Conservation (phyloP, 1,140 invertebrate species). For the Drosophila mojavensis region DNA sequence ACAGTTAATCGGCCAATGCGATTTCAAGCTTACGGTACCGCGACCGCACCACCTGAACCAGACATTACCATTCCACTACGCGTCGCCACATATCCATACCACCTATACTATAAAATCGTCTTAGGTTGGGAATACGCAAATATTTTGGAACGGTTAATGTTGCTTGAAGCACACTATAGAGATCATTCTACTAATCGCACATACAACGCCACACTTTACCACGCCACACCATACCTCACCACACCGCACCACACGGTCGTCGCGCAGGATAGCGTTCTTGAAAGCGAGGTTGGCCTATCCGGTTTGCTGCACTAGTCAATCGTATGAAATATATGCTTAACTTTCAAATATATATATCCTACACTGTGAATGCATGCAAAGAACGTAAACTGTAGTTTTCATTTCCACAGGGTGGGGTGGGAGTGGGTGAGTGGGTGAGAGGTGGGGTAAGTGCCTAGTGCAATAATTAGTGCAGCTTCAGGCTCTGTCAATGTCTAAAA, state of each 20-base stretch:
- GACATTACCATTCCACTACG: no score
- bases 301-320: constrained; percentile 28
- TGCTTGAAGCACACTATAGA: no score
- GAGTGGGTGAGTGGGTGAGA: no score
- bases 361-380: no score
- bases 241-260: neutral
- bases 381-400: neutral
- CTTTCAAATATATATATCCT: no score
- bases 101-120: no score
- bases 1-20: constrained; percentile 3
- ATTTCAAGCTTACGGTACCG: constrained; percentile 43
- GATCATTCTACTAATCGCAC: neutral
- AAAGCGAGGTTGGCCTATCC: constrained; percentile 18
- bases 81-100: no score
- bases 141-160: no score
- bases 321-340: constrained; percentile 14
- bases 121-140: no score
- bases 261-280: constrained; percentile 30
- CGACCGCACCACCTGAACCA: neutral
- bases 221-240: neutral
- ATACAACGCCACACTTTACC: neutral
- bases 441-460: neutral
- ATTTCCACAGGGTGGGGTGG: neutral
- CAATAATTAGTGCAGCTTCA: neutral
- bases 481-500: no score